Base-by-base conservation (phyloP, 2,888 invertebrate genomes). In the Cephus spinipes region DNA sequence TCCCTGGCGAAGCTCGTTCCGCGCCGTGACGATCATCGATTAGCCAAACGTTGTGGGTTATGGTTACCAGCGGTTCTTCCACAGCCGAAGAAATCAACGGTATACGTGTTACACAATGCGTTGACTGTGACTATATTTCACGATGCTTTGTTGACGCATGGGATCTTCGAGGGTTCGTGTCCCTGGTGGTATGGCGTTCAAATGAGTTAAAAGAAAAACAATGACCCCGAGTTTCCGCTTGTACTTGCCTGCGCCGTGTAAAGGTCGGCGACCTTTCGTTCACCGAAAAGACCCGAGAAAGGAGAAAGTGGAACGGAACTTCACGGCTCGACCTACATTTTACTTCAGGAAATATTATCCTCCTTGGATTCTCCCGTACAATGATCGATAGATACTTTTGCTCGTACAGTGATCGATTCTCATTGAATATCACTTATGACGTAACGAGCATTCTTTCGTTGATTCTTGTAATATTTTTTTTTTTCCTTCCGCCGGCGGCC, bases 221-320 rank as follows among this genome's bases (percentile, higher is more conserved):
- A 71, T 71, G 71, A 71, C 32, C 31, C 71, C 32, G 31, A 31
- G 71, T 71, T 71, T 71, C 71, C 31, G 71, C 6, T 33, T 31
- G 71, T 32, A 31, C 71, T 31, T 33, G 71, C 31, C n/a, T 33
- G 71, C 31, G 1, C 4, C 71, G 31, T 71, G 32, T n/a, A 55
- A 75, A 75, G 75, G 75, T 75, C 75, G 12, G 15, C 31, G 75
- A 75, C 75, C 75, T 75, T 75, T 75, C 74, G 68, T n/a, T 30
- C 31, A 74, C 36, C 68, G 6, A 30, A 40, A 55, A n/a, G 33
- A 79, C 40, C n/a, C 35, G 85, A 81, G 86, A 87, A 86, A 89
- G 85, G 89, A 86, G 89, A 89, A 89, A 89, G 89, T 88, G 85
- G 87, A 86, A 88, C 88, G 84, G 75, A 77, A 79, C 83, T 77